phyloP scores from a whole-genome alignment of 2,113 vertebrate genomes.

The Nansenia antarctica region DNA sequence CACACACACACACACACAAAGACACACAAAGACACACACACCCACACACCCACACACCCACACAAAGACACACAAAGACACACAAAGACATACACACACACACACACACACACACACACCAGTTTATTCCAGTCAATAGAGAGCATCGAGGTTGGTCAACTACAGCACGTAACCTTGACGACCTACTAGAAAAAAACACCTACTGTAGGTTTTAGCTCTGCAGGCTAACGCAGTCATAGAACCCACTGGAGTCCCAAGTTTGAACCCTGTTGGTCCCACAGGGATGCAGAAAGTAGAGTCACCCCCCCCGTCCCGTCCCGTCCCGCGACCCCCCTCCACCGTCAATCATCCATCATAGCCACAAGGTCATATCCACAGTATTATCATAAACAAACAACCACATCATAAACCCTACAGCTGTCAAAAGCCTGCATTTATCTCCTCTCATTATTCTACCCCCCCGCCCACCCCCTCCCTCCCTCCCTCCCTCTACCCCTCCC shows the following conservation, averaged over 20 bases:
- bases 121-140: too few species aligned
- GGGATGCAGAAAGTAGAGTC: neutral
- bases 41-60: too few species aligned
- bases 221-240: neutral
- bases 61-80: too few species aligned
- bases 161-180: too few species aligned
- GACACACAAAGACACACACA: too few species aligned
- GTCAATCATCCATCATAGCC: constrained; percentile 63
- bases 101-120: too few species aligned
- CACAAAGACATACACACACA: too few species aligned
- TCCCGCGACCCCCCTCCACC: constrained; percentile 24
- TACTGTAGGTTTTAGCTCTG: too few species aligned
- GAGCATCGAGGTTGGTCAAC: too few species aligned
- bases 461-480: constrained; percentile 25
- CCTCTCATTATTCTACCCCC: constrained; percentile 36
- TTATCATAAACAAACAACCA: constrained; percentile 68
- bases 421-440: constrained; percentile 44
- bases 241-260: neutral
- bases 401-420: constrained; percentile 57
- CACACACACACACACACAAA: neutral
- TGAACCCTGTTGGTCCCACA: neutral
- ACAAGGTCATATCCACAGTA: constrained; percentile 61
- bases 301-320: constrained; percentile 4
- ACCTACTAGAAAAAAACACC: too few species aligned
- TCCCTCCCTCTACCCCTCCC: constrained; percentile 34